phyloP scores from a whole-genome alignment of 1,140 invertebrate species.

The Nephotettix cincticeps region DNA sequence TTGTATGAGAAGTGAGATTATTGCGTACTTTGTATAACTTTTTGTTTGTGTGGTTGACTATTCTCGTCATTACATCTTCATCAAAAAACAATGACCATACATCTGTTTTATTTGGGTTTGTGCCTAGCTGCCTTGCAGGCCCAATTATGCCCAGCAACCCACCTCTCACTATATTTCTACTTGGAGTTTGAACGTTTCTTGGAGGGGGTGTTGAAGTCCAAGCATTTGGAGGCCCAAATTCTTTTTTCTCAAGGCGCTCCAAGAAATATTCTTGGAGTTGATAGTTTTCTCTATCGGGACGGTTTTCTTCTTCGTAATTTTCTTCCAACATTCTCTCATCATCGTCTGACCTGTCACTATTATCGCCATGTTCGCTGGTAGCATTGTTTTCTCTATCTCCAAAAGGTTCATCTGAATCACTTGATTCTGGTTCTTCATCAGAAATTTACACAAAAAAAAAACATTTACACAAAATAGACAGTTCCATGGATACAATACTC shows the following conservation, averaged over 20 bases:
- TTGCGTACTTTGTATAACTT: background rate
- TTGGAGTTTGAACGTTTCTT: background rate
- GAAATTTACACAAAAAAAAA: too few relatives aligned
- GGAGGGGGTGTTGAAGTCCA: background rate
- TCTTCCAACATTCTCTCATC: too few relatives aligned
- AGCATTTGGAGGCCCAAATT: constrained; percentile 1
- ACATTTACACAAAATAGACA: too few relatives aligned
- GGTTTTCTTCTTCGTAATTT: background rate
- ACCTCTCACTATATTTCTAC: background rate
- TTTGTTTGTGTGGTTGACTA: constrained; percentile 11
- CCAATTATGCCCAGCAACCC: background rate
- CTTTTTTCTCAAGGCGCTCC: constrained; percentile 3
- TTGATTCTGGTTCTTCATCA: background rate
- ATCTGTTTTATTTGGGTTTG: constrained; percentile 5
- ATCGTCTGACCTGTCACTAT: too few relatives aligned
- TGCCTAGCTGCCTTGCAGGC: constrained; percentile 12
- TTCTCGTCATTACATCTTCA: constrained; percentile 9
- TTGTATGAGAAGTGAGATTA: background rate
- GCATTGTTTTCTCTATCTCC: background rate
- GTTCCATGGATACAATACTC: too few relatives aligned
- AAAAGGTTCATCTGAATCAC: too few relatives aligned
- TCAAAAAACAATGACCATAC: constrained; percentile 25
- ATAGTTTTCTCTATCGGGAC: background rate
- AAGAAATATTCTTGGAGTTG: constrained; percentile 8
- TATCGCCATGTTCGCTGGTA: background rate